phyloP scores from a whole-genome alignment of 53 echinoderm and acorn worm species.

The Antedon mediterranea region DNA sequence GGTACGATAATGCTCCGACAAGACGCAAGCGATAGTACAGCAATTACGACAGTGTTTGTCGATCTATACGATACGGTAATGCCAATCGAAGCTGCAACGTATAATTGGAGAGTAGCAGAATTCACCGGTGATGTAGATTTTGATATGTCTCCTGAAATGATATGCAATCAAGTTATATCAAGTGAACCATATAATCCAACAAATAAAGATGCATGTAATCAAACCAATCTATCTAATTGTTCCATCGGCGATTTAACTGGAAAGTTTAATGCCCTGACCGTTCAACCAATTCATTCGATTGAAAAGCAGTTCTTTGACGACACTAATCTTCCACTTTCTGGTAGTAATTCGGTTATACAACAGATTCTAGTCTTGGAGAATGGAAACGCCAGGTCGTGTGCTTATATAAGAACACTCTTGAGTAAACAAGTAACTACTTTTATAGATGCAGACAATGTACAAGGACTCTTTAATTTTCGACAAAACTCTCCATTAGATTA shows the following conservation, averaged over 20 bases:
- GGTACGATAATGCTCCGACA: constrained; percentile 76
- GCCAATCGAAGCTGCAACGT: constrained; percentile 22
- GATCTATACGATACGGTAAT: constrained; percentile 49
- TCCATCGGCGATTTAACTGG: constrained; percentile 38
- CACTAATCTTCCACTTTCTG: constrained; percentile 46
- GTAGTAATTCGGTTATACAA: constrained; percentile 40
- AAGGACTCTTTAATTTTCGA: constrained; percentile 37
- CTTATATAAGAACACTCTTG: constrained; percentile 24
- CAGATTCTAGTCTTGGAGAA: constrained; percentile 53
- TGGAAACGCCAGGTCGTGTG: constrained; percentile 20
- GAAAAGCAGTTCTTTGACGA: constrained; percentile 37
- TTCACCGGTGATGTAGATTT: constrained; percentile 28
- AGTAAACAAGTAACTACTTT: constrained; percentile 43
- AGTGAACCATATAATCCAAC: constrained; percentile 22
- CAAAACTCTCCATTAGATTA: constrained; percentile 60
- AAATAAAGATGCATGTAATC: constrained; percentile 7
- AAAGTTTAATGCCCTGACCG: constrained; percentile 41
- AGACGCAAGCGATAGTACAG: constrained; percentile 10
- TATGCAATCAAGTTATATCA: constrained; percentile 23
- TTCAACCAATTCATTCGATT: constrained; percentile 32
- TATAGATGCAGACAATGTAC: constrained; percentile 44
- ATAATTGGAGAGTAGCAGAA: constrained; percentile 46
- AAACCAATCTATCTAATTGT: neutral
- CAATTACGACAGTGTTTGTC: constrained; percentile 52
- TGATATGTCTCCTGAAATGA: constrained; percentile 34